Evolutionary conservation across 2,797 vertebrate species (phyloP), one percentile per base, ranked within the genome.

Genomic region (Gallirallus australis): DNA sequence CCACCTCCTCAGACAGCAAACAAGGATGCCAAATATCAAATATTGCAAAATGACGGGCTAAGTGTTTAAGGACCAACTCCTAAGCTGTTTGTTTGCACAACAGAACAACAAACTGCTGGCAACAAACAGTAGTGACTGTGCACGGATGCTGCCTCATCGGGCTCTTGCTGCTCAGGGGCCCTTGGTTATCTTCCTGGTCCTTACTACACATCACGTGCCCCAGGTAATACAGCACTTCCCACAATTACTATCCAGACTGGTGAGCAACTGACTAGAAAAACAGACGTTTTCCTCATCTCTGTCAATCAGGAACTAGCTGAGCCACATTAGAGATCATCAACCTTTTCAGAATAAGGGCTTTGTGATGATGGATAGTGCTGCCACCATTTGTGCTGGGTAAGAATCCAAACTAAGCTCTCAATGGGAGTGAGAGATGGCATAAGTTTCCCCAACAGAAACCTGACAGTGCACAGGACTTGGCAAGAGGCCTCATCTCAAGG

Each of bases 301-400:
- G 84, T 82, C 96, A 86, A 61, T 89, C 78, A 80, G 77, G 45
- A 96, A 86, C 91, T 80, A 95, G 94, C 61, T 63, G 47, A 42
- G 71, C 68, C 81, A 87, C 86, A 65, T 89, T 47, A 77, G 40
- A 0, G 0, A 86, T 86, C 61, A 79, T 42, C 64, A 80, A 7
- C 81, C n/a, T 68, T 68, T 75, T 59, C 71, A 90, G 71, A 89
- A 53, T 40, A 77, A 95, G 57, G 40, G n/a, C 53, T 54, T 14
- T 15, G 73, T 50, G 86, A 90, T 77, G 94, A 96, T 52, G 48
- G 93, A 89, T 11, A 57, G 78, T 8, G 64, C 60, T 80, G 68
- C 75, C 0, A 0, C 24, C 50, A 37, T 57, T 89, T 42, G 23
- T 30, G 53, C 70, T 82, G 35, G 70, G 23, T 54, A 60, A 76